Base-by-base conservation (phyloP, 1,140 invertebrate species). In the Drosophila nannoptera region DNA sequence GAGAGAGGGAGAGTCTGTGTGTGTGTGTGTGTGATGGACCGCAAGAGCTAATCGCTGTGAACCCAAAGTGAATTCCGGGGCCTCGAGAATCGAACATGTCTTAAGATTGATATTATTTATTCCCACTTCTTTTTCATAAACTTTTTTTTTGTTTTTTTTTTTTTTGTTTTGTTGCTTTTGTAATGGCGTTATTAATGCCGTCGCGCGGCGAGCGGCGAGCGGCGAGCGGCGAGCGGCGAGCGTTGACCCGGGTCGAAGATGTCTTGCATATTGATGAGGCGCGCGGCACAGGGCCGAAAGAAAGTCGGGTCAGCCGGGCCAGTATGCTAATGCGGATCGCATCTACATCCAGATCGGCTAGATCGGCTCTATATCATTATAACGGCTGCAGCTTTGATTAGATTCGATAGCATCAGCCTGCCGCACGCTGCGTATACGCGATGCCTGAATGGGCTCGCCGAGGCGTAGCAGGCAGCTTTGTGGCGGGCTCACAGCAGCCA, bases 11-110 rank as follows among this genome's bases (percentile, higher is more conserved):
- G n/a, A n/a, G n/a, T n/a, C 22, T 55, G 49, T 61, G 63, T 31
- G 50, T 69, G 73, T 66, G 78, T 66, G 70, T 75, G 59, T 59
- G 77, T 62, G 60, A n/a, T 64, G 53, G 12, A n/a, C n/a, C n/a
- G n/a, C n/a, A n/a, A 42, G 32, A 42, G 11, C 58, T 68, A 62
- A 61, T 52, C 50, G 40, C 40, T 48, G 40, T 56, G 54, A 56
- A 45, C 54, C 40, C 40, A 14, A 45, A 5, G 58, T 69, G 52
- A 62, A 61, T 48, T 50, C 38, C 7, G 48, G 11, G 3, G 22
- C 22, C 40, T 49, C 31, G 56, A 67, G 50, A 56, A 61, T 12
- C 32, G 29, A 31, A 42, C 40, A 42, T 56, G 49, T 42, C 36
- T 6, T 33, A 31, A 4, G 36, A 69, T 54, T 36, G 11, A 38